Conservation (phyloP, 2,888 invertebrate species). For the Caenorhabditis sp. region DNA sequence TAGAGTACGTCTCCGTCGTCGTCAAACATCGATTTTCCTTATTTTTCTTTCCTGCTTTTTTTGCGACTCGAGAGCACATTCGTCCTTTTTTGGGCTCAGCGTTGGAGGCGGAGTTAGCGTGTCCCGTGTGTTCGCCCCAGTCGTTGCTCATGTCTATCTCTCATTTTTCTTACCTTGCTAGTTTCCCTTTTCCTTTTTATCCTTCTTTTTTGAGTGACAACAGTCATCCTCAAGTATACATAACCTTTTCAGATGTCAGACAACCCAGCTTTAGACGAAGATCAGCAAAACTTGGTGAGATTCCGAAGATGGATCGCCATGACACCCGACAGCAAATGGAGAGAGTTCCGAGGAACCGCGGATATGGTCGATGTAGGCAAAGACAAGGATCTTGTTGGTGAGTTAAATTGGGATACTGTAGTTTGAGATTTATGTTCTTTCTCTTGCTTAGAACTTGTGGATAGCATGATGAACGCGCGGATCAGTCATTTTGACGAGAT, state of each 20-base stretch:
- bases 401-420: conserved; percentile 3
- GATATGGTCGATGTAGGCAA: conserved; percentile 14
- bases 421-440: background rate
- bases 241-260: conserved; percentile 1
- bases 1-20: background rate
- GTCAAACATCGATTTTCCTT: conserved; percentile 35
- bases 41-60: background rate
- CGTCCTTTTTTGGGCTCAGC: conserved; percentile 11
- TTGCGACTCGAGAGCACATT: conserved; percentile 27
- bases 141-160: conserved; percentile 33
- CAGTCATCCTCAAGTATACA: too few relatives aligned
- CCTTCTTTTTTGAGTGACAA: too few relatives aligned
- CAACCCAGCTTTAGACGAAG: conserved; percentile 1
- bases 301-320: conserved; percentile 39
- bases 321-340: conserved; percentile 30
- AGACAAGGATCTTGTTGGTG: conserved; percentile 16
- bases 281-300: conserved; percentile 9
- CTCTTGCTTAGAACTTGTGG: conserved; percentile 42
- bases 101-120: background rate
- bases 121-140: conserved; percentile 11
- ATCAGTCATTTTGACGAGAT: conserved; percentile 2
- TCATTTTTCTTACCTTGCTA: background rate
- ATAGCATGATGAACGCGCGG: conserved; percentile 33
- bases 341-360: conserved; percentile 37
- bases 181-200: background rate